Percentiles rank a stretch among this genome's conserved stretches.
Conservation (phyloP, 2,888 invertebrate genomes). For the Entomobrya proxima region DNA sequence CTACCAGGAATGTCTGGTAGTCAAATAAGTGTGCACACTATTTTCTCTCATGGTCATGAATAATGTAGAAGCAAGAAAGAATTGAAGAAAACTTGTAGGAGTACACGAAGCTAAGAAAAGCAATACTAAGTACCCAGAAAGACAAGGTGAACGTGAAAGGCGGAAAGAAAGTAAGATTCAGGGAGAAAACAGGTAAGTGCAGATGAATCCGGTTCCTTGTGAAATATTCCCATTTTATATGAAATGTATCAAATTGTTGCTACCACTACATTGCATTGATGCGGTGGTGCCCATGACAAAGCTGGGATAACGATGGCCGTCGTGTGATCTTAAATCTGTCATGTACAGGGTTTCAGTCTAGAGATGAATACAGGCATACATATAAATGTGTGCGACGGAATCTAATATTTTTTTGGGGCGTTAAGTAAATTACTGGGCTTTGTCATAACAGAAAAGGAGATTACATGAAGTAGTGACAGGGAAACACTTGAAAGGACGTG, state of each 20-base stretch:
- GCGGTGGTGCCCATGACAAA: no score
- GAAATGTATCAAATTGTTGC: no score
- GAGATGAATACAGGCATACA: no score
- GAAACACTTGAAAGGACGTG: not conserved
- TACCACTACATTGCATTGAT: no score
- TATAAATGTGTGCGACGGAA: not conserved
- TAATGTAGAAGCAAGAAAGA: slow-evolving; percentile 59
- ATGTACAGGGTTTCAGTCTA: not conserved
- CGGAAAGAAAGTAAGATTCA: not conserved
- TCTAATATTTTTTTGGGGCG: not conserved
- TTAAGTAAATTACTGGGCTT: slow-evolving; percentile 1
- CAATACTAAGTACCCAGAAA: no score
- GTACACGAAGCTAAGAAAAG: not conserved
- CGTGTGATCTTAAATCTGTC: slow-evolving; percentile 11
- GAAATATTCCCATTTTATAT: no score
- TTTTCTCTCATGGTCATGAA: slow-evolving; percentile 51
- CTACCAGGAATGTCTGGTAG: no score
- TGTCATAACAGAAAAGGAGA: not conserved
- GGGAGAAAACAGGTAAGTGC: not conserved
- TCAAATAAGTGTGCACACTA: not conserved
- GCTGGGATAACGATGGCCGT: no score
- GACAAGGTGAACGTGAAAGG: no score
- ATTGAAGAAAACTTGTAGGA: slow-evolving; percentile 38
- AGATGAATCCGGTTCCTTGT: no score
- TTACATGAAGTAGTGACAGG: not conserved